Evolutionary conservation across 2,113 vertebrate species (phyloP).

Genomic region (Mormyrus lacerda): DNA sequence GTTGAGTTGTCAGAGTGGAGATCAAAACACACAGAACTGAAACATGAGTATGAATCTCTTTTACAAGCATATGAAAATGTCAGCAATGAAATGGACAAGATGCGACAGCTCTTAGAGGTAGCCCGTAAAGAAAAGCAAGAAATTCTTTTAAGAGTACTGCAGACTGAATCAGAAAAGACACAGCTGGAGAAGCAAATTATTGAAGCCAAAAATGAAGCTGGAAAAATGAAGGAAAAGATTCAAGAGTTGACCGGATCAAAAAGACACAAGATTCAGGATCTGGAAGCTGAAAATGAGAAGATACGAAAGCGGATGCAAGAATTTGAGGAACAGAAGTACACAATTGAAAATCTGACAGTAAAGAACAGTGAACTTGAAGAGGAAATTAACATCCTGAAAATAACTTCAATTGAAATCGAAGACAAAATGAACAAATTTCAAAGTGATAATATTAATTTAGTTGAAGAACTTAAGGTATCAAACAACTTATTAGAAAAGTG

Average conservation of each 20-base stretch:
- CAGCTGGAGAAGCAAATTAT: conserved; percentile 46
- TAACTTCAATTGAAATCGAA: conserved; percentile 50
- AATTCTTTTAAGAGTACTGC: conserved; percentile 52
- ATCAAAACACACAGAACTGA: conserved; percentile 70
- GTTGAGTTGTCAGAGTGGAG: conserved; percentile 79
- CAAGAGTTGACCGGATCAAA: conserved; percentile 54
- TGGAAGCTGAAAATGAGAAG: conserved; percentile 59
- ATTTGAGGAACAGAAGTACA: conserved; percentile 41
- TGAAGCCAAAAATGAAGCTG: conserved; percentile 56
- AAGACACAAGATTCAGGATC: conserved; percentile 49
- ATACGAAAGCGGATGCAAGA: conserved; percentile 44
- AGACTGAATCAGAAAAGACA: conserved; percentile 55
- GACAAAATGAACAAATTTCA: conserved; percentile 50
- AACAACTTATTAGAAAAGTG: conserved; percentile 54
- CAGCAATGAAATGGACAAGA: conserved; percentile 74
- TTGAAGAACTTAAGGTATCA: conserved; percentile 47
- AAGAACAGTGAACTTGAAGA: conserved; percentile 54
- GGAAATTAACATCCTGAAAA: conserved; percentile 52
- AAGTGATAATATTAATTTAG: conserved; percentile 54
- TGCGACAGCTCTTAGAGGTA: conserved; percentile 70
- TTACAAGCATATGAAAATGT: conserved; percentile 78
- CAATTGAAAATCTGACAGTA: conserved; percentile 40
- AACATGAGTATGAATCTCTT: conserved; percentile 77
- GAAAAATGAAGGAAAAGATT: conserved; percentile 54
- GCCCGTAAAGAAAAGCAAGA: conserved; percentile 72